Evolutionary conservation across 2,888 invertebrate species (phyloP), one percentile per base, ranked within the genome.

Genomic region (Rhagonycha fulva): DNA sequence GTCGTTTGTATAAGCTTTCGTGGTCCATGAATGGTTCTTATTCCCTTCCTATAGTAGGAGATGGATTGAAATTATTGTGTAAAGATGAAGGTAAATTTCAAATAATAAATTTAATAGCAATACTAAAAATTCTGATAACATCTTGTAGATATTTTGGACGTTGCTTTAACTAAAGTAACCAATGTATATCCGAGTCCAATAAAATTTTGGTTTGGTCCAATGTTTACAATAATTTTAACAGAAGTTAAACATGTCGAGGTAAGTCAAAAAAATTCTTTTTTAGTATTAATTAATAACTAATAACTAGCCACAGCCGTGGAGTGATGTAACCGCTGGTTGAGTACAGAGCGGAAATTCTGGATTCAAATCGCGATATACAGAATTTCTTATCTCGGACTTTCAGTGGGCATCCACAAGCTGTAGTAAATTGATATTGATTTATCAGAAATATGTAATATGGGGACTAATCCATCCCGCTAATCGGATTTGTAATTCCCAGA

Each of bases 201-300:
- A 0, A 60, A 70, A 67, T 60, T 77, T 69, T 77, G 77, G 77
- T 69, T 77, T 14, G 77, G 77, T 9, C 77, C 77, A 11, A 74
- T 74, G 68, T 26, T 77, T 30, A 47, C 71, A 1, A 28, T 77
- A 14, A 10, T 71, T n/a, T 47, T 77, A 9, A 69, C 71, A 14
- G 70, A 62, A 5, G 24, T 71, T 7, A 11, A 14, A 9, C 68
- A 74, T 3, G 74, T 77, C 23, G 71, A 73, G 32, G 76, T 76
- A 71, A 70, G n/a, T 4, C 2, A 19, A 10, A 11, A 28, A 12
- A 24, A 11, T n/a, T 0, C 7, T 47, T 7, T 32, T 5, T 47
- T 7, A 30, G 2, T 11, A 30, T 11, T 0, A 7, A 30, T 2
- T n/a, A 47, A n/a, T 4, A 24, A 19, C 47, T n/a, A n/a, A 68